A percentile compares a stretch with the other conserved stretches of the same genome.
Conservation (phyloP, 2,888 invertebrate species). For the Philereme transversata region DNA sequence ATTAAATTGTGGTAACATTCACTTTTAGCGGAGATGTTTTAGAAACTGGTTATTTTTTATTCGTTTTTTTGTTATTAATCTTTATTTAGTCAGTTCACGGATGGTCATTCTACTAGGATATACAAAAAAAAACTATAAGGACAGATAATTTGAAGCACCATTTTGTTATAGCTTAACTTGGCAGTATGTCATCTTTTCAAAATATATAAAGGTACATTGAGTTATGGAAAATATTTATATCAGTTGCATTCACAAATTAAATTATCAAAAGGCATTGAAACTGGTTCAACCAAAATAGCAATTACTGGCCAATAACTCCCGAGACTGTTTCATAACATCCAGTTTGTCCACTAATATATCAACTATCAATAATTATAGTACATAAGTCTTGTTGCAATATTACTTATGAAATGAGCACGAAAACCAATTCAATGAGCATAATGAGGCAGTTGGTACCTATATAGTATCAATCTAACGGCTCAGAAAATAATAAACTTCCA, state of each 20-base stretch:
- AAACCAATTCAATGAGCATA: constrained; percentile 45
- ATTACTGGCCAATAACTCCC: constrained; percentile 51
- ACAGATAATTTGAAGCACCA: too few species aligned
- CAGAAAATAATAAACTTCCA: constrained; percentile 7
- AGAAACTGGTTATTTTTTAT: constrained; percentile 11
- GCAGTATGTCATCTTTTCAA: too few species aligned
- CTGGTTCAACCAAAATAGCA: constrained; percentile 34
- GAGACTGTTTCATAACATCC: constrained; percentile 36
- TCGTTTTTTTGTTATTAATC: too few species aligned
- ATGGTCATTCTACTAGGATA: too few species aligned
- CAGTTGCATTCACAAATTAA: constrained; percentile 26
- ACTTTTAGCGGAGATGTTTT: constrained; percentile 20
- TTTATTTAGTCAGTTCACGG: too few species aligned
- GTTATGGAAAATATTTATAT: neutral
- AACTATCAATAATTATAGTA: constrained; percentile 48
- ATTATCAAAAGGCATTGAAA: constrained; percentile 41
- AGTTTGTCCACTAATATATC: constrained; percentile 39
- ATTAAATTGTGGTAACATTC: constrained; percentile 23
- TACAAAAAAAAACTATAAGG: too few species aligned
- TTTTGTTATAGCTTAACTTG: too few species aligned
- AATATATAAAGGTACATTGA: neutral
- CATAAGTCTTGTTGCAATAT: constrained; percentile 55
- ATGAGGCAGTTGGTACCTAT: constrained; percentile 14
- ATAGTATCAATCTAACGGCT: constrained; percentile 9
- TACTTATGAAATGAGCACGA: constrained; percentile 56